phyloP scores from a whole-genome alignment of 1,140 invertebrate genomes.

The Sinella curviseta region DNA sequence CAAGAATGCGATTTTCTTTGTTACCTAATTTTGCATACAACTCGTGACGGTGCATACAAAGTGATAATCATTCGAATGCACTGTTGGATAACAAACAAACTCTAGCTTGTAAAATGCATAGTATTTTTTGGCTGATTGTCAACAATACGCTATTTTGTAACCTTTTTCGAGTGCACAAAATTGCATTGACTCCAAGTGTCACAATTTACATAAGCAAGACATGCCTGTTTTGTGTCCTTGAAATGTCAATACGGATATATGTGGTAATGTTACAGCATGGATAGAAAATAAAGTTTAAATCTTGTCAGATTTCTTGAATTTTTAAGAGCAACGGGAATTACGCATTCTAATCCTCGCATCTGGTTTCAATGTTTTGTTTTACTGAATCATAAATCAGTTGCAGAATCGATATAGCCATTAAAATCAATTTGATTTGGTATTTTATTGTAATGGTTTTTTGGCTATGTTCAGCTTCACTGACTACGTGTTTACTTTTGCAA shows the following conservation, averaged over 20 bases:
- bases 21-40: neutral
- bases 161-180: neutral
- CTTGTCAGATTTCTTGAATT: neutral
- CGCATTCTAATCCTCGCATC: no score
- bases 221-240: neutral
- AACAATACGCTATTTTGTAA: neutral
- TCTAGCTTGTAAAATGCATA: neutral
- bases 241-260: neutral
- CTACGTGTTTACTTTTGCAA: neutral
- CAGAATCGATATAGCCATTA: no score
- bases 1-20: neutral
- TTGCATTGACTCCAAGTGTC: neutral
- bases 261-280: neutral
- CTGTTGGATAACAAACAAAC: neutral
- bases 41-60: neutral
- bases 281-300: neutral
- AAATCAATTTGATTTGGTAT: no score
- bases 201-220: neutral
- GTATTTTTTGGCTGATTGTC: neutral
- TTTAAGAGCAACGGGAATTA: neutral
- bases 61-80: neutral
- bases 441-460: no score
- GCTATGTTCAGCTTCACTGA: neutral
- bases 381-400: no score
- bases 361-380: no score